phyloP scores from a whole-genome alignment of 1,140 invertebrate genomes.

The Magallana ariakensis region DNA sequence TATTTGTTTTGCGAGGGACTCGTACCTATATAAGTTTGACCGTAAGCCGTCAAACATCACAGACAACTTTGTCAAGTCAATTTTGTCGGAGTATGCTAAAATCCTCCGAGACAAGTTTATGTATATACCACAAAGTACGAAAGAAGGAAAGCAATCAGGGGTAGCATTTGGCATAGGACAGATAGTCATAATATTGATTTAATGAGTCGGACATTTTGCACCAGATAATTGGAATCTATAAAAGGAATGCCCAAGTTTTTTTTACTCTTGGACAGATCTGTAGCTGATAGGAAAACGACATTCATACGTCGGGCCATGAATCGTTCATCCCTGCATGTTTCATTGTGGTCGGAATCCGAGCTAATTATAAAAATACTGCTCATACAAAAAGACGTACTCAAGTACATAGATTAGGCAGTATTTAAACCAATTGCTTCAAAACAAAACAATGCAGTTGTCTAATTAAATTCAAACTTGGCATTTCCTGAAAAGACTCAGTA shows the following conservation, averaged over 20 bases:
- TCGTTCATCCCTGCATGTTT: no score
- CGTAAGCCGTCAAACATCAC: no score
- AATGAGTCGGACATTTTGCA: conserved; percentile 24
- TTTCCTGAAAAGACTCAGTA: no score
- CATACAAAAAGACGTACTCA: no score
- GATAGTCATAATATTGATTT: conserved; percentile 32
- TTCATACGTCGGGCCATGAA: not conserved
- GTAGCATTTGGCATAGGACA: conserved; percentile 20
- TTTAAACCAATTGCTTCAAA: no score
- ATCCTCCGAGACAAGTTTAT: not conserved
- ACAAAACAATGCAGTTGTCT: no score
- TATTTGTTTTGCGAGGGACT: not conserved
- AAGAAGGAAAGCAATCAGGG: conserved; percentile 20
- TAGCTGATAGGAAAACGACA: conserved; percentile 1
- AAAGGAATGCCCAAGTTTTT: conserved; percentile 12
- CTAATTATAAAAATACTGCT: no score
- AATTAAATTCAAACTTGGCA: no score
- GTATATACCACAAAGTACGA: not conserved
- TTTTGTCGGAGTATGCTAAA: not conserved
- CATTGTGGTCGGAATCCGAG: no score
- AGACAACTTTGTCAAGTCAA: not conserved
- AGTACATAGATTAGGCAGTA: no score
- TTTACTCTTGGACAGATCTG: conserved; percentile 28
- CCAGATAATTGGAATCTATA: conserved; percentile 34
- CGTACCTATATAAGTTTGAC: not conserved